Conservation (phyloP, 2,888 invertebrate genomes). For the Himalopsyche anomala region DNA sequence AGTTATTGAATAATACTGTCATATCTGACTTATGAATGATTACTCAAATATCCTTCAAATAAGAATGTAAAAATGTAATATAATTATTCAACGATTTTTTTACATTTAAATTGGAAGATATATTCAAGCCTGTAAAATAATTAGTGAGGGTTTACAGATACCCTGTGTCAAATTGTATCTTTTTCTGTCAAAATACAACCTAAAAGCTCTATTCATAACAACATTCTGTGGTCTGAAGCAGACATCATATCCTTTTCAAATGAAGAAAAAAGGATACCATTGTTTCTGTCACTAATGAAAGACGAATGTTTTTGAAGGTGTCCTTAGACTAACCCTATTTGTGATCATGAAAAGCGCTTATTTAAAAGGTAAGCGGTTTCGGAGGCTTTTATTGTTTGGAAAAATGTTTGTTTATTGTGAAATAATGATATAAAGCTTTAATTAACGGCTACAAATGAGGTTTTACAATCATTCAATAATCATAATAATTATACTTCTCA, state of each 20-base stretch:
- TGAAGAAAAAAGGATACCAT: neutral
- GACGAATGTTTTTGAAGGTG: neutral
- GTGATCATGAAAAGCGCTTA: neutral
- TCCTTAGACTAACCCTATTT: neutral
- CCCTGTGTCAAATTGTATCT: conserved; percentile 14
- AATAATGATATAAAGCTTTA: no score
- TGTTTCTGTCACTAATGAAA: neutral
- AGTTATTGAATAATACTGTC: no score
- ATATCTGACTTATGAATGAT: no score
- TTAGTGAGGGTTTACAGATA: neutral
- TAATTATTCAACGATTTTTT: no score
- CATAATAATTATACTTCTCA: no score
- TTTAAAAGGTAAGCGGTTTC: neutral
- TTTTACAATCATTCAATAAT: no score
- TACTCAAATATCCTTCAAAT: no score
- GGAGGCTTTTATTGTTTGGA: no score
- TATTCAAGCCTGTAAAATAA: neutral
- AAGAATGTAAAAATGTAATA: no score
- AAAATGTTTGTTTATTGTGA: no score
- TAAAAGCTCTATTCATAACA: conserved; percentile 14
- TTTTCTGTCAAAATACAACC: neutral
- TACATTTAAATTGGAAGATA: no score
- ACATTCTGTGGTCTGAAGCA: neutral
- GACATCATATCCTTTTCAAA: neutral
- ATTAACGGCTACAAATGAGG: no score